Base-by-base conservation (phyloP, 35 echinoderm and acorn worm genomes). In the Apostichopus californicus region DNA sequence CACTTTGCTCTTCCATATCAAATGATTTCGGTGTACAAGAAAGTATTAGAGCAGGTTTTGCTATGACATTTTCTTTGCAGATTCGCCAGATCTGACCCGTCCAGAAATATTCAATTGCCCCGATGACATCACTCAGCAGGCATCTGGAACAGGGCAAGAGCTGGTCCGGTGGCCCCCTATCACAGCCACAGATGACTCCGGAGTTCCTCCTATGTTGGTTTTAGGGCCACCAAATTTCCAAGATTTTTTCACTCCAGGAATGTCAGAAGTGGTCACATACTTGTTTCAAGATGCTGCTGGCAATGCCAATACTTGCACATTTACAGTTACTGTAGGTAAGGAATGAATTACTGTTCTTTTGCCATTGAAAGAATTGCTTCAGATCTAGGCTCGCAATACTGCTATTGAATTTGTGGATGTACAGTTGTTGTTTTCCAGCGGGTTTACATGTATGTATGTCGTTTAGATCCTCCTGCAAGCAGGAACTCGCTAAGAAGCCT, bases 81-180 rank as follows among this genome's bases (percentile, higher is more conserved):
- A 75, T 75, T 7, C 1, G 6, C 17, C 21, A 75, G 90, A 92
- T 83, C 28, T 4, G 8, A n/a, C 53, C 21, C 6, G 57, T 12
- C 90, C 90, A 18, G 90, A 81, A 23, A 89, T 89, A 18, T n/a
- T 53, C 13, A 92, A 68, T 52, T 92, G 90, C 25, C 90, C 90
- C 5, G 28, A 46, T 82, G 90, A 92, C 55, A 81, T 92, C 21
- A 83, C 56, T 4, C 5, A 13, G 11, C 78, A 83, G 78, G 79
- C 75, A 20, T 61, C 78, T 15, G 90, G 79, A 2, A 20, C 78
- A 63, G 78, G 57, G 52, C 78, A 10, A 1, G 11, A 23, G 5
- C 12, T 52, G 9, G 60, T 92, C 55, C 9, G 0, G 4, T 92
- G 90, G 90, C 23, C 55, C 25, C 77, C 78, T 92, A 26, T 80